phyloP scores from a whole-genome alignment of 2,888 invertebrate genomes.

The Gymnocheta viridis region DNA sequence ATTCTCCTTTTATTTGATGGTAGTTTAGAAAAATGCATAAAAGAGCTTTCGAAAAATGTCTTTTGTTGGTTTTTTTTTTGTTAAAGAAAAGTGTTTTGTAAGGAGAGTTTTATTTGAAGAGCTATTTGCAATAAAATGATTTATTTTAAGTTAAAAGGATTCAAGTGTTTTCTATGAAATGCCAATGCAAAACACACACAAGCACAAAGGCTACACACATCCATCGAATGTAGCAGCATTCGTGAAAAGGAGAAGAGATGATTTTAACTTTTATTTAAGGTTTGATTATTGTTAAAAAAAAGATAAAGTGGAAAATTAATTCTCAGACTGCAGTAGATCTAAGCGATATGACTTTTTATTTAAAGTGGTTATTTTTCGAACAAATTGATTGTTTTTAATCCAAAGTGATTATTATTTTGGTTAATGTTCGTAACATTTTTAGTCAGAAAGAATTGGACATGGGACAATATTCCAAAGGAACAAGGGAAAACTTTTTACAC shows the following conservation, averaged over 20 bases:
- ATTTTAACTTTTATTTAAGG: background rate
- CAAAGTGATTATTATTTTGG: too few species aligned
- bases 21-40: background rate
- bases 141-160: conserved; percentile 65
- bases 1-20: background rate
- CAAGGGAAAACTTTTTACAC: too few species aligned
- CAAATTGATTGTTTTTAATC: too few species aligned
- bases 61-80: background rate
- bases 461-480: too few species aligned
- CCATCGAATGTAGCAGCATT: background rate
- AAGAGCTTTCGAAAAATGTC: background rate
- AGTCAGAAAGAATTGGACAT: too few species aligned
- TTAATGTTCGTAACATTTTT: too few species aligned
- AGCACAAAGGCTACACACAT: conserved; percentile 1
- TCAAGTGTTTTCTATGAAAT: conserved; percentile 56
- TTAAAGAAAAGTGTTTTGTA: conserved; percentile 6
- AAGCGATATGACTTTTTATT: background rate
- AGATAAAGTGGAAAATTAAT: background rate
- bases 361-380: background rate
- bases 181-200: conserved; percentile 3
- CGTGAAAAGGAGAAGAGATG: background rate
- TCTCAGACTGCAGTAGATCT: background rate
- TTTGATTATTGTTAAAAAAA: too few species aligned
- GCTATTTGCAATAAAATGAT: conserved; percentile 59
- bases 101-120: conserved; percentile 51